Base-by-base conservation (phyloP, 2,113 vertebrate genomes). In the Sorex fumeus region DNA sequence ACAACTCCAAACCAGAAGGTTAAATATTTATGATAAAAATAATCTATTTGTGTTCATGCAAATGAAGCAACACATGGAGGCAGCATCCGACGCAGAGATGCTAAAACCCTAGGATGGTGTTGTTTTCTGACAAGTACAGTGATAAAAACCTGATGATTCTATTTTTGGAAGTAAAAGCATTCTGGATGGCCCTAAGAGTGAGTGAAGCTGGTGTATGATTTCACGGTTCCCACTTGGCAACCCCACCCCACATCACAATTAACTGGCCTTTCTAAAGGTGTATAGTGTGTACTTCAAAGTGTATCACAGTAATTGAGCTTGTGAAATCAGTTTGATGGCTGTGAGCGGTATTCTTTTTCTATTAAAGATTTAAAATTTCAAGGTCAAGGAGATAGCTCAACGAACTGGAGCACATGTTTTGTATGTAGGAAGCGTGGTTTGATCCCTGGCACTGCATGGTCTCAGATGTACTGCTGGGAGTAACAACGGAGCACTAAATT, bases 11-110 rank as follows among this genome's bases (percentile, higher is more conserved):
- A 92, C 19, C 32, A 79, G 74, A 88, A 53, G 25, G 72, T 83
- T 80, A 91, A 40, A 70, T 72, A 88, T 45, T 72, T 79, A 57
- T 90, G 70, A 82, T 75, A 77, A 89, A 85, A 93, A 84, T 69
- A 71, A 83, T 34, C 79, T 79, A 72, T 34, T 45, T 87, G 53
- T 74, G 32, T 7, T 77, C 80, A 72, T 8, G 36, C 45, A 84
- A 76, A 79, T 11, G 34, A 74, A 40, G 66, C 6, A 82, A 70
- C n/a, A 28, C 21, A 70, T 28, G 71, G 13, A 13, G 12, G 43
- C 0, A 57, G 83, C 25, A 18, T 57, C 60, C 6, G 40, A 30
- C 2, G 28, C 8, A 88, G 75, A 91, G 50, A 87, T 21, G 16
- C 45, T 45, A 36, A 84, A 85, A 60, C 66, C 64, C 71, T 79